Evolutionary conservation across 2,888 invertebrate species (phyloP).

Genomic region (Polymixis lichenea): DNA sequence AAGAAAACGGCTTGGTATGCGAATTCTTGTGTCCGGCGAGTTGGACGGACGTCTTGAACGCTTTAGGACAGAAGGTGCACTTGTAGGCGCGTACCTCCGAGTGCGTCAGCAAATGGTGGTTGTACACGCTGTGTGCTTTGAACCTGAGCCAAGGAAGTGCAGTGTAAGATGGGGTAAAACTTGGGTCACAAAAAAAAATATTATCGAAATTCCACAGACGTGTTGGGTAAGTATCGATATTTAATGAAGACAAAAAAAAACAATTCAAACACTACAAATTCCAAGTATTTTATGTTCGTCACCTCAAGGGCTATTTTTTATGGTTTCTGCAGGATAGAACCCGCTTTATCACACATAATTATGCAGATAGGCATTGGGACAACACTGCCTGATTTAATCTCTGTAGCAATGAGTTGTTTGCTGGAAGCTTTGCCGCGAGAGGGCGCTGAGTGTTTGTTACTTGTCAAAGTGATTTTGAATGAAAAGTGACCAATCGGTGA

Average conservation of each 20-base stretch:
- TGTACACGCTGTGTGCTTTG: conserved; percentile 95
- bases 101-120: conserved; percentile 94
- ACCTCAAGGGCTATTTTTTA: neutral
- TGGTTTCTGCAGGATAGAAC: neutral
- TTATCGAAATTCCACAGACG: no score
- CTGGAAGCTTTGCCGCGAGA: neutral
- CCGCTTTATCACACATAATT: no score
- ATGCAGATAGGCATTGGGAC: no score
- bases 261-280: no score
- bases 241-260: neutral
- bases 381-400: no score
- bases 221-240: neutral
- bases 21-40: conserved; percentile 95
- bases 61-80: conserved; percentile 94
- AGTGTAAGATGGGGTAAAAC: neutral
- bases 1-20: conserved; percentile 95
- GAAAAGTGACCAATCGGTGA: neutral
- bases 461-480: neutral
- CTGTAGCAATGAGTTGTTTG: neutral
- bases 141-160: conserved; percentile 86
- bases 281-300: neutral
- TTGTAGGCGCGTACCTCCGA: conserved; percentile 94
- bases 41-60: conserved; percentile 95
- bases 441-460: neutral
- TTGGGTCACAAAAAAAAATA: no score